Conservation (phyloP, 2,113 vertebrate species). For the Mesoclemmys tuberculata region DNA sequence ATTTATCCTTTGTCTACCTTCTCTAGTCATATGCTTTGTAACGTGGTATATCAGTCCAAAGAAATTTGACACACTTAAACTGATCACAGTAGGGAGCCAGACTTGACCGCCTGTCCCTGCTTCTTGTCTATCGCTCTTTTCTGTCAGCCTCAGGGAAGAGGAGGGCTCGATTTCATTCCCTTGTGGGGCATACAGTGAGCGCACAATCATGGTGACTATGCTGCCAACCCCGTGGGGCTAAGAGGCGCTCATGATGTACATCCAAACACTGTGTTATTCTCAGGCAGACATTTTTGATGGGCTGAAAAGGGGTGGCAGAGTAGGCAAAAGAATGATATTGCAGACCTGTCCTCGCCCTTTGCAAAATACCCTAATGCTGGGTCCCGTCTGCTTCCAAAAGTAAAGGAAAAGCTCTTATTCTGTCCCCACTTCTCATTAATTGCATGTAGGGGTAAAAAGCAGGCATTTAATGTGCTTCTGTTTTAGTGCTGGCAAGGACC, state of each 20-base stretch:
- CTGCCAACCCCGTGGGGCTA: not conserved
- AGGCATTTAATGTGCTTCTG: constrained; percentile 26
- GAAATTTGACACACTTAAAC: not conserved
- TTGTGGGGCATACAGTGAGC: not conserved
- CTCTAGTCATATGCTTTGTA: not conserved
- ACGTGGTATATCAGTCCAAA: not conserved
- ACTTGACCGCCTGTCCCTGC: not conserved
- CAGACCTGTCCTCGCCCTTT: not conserved
- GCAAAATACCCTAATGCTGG: not conserved
- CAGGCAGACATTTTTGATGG: not conserved
- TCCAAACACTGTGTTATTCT: not conserved
- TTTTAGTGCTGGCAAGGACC: constrained; percentile 3
- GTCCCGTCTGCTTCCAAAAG: not conserved
- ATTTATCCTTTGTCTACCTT: not conserved
- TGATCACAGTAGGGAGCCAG: not conserved
- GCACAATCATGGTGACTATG: not conserved
- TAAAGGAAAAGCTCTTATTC: not conserved
- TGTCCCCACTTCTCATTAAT: constrained; percentile 19
- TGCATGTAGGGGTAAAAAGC: not conserved
- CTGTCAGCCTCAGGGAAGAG: not conserved
- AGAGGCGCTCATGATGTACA: not conserved
- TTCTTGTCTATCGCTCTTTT: not conserved
- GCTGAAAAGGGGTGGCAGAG: not conserved
- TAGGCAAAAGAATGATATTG: not conserved
- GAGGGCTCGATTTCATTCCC: not conserved